These are phyloP conservation scores for Champsocephalus esox DNA, from an alignment of 2,797 vertebrate species.

Conservation along the genomic window DNA sequence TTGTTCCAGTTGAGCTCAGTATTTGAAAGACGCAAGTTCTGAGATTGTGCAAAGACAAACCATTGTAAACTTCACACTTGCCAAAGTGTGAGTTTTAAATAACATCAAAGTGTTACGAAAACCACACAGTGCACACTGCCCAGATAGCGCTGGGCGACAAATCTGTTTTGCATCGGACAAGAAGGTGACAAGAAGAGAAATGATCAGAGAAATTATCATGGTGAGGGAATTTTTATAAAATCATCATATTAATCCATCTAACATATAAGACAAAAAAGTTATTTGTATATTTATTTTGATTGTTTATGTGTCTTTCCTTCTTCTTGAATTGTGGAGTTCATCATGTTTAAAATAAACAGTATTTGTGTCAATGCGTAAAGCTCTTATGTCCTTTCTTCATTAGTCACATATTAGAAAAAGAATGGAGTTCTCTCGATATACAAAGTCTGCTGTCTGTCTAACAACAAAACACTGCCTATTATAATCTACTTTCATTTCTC, in stretches of 20 bases:
- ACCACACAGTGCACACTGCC: slow-evolving; percentile 52
- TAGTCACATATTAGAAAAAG: slow-evolving; percentile 51
- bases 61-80: slow-evolving; percentile 46
- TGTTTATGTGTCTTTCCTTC: background rate
- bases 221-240: slow-evolving; percentile 30
- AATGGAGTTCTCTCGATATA: slow-evolving; percentile 44
- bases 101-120: slow-evolving; percentile 53
- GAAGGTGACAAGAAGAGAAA: slow-evolving; percentile 48
- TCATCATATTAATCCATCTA: slow-evolving; percentile 16
- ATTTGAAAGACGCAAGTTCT: slow-evolving; percentile 31
- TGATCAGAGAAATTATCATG: slow-evolving; percentile 24
- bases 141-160: slow-evolving; percentile 43
- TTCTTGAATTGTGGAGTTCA: background rate
- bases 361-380: slow-evolving; percentile 34
- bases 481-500: slow-evolving; percentile 66
- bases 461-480: slow-evolving; percentile 60
- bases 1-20: slow-evolving; percentile 27
- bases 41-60: slow-evolving; percentile 53
- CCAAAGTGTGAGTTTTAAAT: slow-evolving; percentile 54
- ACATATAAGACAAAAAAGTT: slow-evolving; percentile 27
- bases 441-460: slow-evolving; percentile 40
- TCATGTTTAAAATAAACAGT: slow-evolving; percentile 21
- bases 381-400: slow-evolving; percentile 39
- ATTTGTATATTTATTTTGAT: slow-evolving; percentile 18
- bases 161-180: slow-evolving; percentile 68